Conservation (phyloP, 2,797 vertebrate species). For the Acanthurus lineatus region DNA sequence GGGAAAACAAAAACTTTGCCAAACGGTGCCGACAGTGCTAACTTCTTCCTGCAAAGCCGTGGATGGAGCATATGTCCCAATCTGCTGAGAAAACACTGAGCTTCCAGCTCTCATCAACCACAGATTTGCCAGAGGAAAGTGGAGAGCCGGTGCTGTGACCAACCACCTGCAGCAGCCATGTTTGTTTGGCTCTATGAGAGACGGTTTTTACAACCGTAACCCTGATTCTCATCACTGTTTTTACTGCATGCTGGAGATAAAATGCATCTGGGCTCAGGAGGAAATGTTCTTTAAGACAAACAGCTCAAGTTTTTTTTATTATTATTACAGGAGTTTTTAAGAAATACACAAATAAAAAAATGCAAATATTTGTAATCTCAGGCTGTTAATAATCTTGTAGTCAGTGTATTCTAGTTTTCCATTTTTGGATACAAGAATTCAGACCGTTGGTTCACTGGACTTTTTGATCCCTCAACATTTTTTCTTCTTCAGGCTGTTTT, state of each 20-base stretch:
- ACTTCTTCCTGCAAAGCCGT: neutral
- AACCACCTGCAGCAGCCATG: slow-evolving; percentile 1
- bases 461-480: too few relatives aligned
- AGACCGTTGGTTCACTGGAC: too few relatives aligned
- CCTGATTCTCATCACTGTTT: neutral
- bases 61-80: slow-evolving; percentile 21
- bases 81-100: slow-evolving; percentile 19
- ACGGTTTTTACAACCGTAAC: neutral
- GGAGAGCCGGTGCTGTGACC: neutral
- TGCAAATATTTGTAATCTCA: too few relatives aligned
- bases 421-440: too few relatives aligned
- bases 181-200: too few relatives aligned
- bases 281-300: neutral
- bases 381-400: too few relatives aligned
- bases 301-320: neutral
- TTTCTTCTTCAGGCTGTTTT: too few relatives aligned
- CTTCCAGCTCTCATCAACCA: slow-evolving; percentile 23
- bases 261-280: neutral
- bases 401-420: too few relatives aligned
- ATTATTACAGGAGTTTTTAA: too few relatives aligned
- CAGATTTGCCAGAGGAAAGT: neutral
- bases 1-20: neutral
- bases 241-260: neutral
- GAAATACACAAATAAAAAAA: too few relatives aligned
- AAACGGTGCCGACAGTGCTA: neutral